These are phyloP conservation scores for Allygus modestus DNA, from an alignment of 2,888 invertebrate species.

Conservation along the genomic window DNA sequence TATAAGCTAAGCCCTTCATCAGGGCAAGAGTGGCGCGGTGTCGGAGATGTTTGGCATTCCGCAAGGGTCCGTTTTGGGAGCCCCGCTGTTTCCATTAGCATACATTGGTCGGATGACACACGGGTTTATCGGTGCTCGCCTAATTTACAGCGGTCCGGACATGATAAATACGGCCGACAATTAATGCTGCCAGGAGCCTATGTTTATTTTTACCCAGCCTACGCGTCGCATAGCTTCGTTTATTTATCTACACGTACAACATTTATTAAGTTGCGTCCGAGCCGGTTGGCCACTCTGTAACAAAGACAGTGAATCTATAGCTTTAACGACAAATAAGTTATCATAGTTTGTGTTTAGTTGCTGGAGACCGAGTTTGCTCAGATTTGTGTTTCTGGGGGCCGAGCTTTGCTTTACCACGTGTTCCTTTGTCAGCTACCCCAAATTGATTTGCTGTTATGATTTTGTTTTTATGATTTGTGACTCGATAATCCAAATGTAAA, in stretches of 20 bases:
- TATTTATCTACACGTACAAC: not conserved
- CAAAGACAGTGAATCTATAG: too few relatives aligned
- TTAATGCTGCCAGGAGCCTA: slow-evolving; percentile 25
- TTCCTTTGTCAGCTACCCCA: too few relatives aligned
- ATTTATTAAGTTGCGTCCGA: not conserved
- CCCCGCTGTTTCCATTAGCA: slow-evolving; percentile 58
- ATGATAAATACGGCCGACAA: slow-evolving; percentile 39
- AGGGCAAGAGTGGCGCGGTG: not conserved
- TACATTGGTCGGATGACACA: slow-evolving; percentile 57
- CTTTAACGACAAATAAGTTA: too few relatives aligned
- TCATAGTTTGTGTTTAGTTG: too few relatives aligned
- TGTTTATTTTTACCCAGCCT: slow-evolving; percentile 44
- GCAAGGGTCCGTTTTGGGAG: slow-evolving; percentile 49
- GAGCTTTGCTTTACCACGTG: too few relatives aligned
- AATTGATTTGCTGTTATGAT: too few relatives aligned
- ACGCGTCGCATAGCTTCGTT: slow-evolving; percentile 17
- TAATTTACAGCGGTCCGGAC: slow-evolving; percentile 48
- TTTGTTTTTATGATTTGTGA: too few relatives aligned
- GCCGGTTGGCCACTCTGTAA: not conserved
- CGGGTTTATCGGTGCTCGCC: slow-evolving; percentile 41
- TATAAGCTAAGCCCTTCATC: slow-evolving; percentile 26
- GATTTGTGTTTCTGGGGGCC: too few relatives aligned
- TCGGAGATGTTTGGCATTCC: slow-evolving; percentile 49
- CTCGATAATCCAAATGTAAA: too few relatives aligned
- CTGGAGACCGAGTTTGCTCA: too few relatives aligned